Evolutionary conservation across 2,113 vertebrate genomes (phyloP), one percentile per base, ranked within the genome.

Genomic region (Toxostoma redivivum): DNA sequence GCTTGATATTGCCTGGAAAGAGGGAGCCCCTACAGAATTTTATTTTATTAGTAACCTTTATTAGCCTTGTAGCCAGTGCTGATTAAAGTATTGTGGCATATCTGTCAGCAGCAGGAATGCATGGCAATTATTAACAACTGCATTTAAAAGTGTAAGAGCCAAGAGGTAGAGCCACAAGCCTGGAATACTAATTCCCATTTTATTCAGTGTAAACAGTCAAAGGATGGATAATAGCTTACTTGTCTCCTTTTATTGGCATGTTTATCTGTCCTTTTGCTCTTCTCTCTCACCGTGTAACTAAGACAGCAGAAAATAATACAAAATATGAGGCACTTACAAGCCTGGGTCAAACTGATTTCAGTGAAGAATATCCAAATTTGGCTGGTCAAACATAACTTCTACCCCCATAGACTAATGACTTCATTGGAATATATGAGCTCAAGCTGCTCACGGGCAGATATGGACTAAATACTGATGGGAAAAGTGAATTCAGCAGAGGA

Each of bases 1-100:
- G 95, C 95, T 97, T 96, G 94, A 97, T 97, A 97, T 92, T 97
- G 91, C 93, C 94, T 97, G 91, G 97, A 97, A 94, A 95, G 93
- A 97, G 82, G 84, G 83, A 97, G 91, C 88, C 97, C 62, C 88
- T 92, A 95, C 56, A 97, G 96, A 97, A 97, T 97, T 96, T 97
- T 95, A 92, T 97, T 98, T 98, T 97, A 98, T 97, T 98, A 96
- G 96, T 96, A 78, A 76, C 84, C 82, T 98, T 97, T 98, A 98
- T 98, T 97, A 98, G 96, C 95, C 95, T 94, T 95, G 85, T 94
- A 96, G 96, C 97, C 97, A 95, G 87, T 67, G 94, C 93, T 84
- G 86, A 97, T 98, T 97, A 97, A 95, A 97, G 92, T 89, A 79
- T 95, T 97, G 90, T 95, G 91, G 88, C 83, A 11, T 97, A 97